These are phyloP conservation scores for Drosophila rufa DNA, from an alignment of 1,140 invertebrate genomes.

Conservation along the genomic window DNA sequence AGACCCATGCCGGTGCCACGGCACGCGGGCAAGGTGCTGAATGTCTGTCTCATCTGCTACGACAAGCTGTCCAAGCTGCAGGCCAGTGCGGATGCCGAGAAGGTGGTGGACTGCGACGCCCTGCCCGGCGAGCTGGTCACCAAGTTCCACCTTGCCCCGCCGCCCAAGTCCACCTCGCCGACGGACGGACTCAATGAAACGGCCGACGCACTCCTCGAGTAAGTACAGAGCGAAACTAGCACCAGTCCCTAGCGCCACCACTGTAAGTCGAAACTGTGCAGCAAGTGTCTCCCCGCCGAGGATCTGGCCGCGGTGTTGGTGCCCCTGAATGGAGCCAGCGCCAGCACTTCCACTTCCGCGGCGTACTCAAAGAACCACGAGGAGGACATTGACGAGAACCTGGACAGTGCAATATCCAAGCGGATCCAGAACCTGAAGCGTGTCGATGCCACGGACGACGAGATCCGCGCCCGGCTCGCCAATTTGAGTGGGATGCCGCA, in stretches of 20 bases:
- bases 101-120: slow-evolving; percentile 70
- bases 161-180: slow-evolving; percentile 58
- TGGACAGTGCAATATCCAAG: slow-evolving; percentile 86
- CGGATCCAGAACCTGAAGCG: slow-evolving; percentile 88
- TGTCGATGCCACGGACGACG: slow-evolving; percentile 80
- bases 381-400: slow-evolving; percentile 74
- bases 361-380: slow-evolving; percentile 33
- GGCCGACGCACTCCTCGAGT: slow-evolving; percentile 67
- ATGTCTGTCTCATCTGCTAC: slow-evolving; percentile 78
- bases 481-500: slow-evolving; percentile 86
- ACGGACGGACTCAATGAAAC: slow-evolving; percentile 45
- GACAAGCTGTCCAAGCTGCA: slow-evolving; percentile 73
- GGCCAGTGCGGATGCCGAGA: slow-evolving; percentile 62
- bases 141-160: slow-evolving; percentile 37
- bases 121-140: slow-evolving; percentile 72
- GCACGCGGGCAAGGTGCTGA: slow-evolving; percentile 63
- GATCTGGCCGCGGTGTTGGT: slow-evolving; percentile 65
- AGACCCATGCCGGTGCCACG: slow-evolving; percentile 86
- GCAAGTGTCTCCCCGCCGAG: slow-evolving; percentile 56
- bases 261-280: slow-evolving; percentile 13
- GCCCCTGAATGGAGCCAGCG: slow-evolving; percentile 56
- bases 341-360: background rate
- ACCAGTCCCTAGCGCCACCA: too few relatives aligned
- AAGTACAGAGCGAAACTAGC: slow-evolving; percentile 14
- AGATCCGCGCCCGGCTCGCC: slow-evolving; percentile 86